A percentile compares a stretch with the other conserved stretches of the same genome.
phyloP scores from a whole-genome alignment of 1,140 invertebrate species.

The Venturia canescens region DNA sequence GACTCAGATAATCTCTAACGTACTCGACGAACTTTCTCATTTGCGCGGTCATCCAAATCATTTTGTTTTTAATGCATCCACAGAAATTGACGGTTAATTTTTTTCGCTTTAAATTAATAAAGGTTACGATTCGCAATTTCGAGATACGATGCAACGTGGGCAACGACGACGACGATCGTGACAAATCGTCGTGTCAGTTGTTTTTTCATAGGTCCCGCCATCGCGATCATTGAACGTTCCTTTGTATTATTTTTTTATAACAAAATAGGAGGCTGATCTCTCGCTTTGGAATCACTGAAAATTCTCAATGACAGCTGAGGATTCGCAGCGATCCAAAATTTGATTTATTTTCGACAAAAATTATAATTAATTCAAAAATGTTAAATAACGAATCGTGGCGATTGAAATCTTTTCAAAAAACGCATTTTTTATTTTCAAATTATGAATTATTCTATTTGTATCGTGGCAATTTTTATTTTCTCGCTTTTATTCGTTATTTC shows the following conservation, averaged over 20 bases:
- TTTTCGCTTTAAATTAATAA: constrained; percentile 10
- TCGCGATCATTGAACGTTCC: not conserved
- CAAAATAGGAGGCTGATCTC: no score
- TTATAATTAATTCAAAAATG: no score
- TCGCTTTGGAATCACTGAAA: no score
- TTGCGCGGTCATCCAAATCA: constrained; percentile 44
- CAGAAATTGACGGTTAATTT: constrained; percentile 42
- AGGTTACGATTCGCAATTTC: constrained; percentile 17
- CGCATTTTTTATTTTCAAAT: no score
- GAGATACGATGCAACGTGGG: constrained; percentile 22
- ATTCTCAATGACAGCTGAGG: no score
- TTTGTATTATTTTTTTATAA: not conserved
- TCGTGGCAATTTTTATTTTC: no score
- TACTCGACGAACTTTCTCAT: constrained; percentile 41
- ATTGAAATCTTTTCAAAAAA: no score
- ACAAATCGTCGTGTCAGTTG: constrained; percentile 28
- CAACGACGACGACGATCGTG: not conserved
- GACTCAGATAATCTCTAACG: constrained; percentile 39
- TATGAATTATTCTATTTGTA: no score
- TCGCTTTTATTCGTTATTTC: no score
- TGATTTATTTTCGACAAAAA: no score
- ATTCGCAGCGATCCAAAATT: no score
- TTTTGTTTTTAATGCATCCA: constrained; percentile 26
- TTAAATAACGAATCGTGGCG: no score
- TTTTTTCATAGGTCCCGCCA: not conserved